phyloP scores from a whole-genome alignment of 2,888 invertebrate species.

The Dendrolimus houi region DNA sequence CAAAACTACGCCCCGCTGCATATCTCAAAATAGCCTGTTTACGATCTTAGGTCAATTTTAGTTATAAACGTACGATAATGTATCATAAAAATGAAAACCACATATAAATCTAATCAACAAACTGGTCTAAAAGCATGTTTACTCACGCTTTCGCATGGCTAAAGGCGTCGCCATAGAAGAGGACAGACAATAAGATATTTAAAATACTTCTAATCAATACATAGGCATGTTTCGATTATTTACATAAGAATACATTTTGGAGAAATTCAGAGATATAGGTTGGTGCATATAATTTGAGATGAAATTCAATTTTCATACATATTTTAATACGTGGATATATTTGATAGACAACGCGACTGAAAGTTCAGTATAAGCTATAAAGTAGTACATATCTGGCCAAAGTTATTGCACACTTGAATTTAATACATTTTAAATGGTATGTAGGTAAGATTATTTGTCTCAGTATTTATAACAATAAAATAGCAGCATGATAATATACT shows the following conservation, averaged over 20 bases:
- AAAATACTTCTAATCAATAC: constrained; percentile 43
- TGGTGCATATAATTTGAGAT: background rate
- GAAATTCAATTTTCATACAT: background rate
- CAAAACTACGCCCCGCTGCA: no score
- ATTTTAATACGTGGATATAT: background rate
- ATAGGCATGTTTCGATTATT: background rate
- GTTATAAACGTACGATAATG: no score
- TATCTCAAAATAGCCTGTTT: no score
- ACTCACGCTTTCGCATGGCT: constrained; percentile 76
- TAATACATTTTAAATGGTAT: no score
- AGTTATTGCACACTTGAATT: no score
- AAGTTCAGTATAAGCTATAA: no score
- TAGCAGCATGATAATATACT: no score
- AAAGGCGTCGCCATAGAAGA: constrained; percentile 71
- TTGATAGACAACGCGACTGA: background rate
- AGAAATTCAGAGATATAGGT: background rate
- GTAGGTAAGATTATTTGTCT: no score
- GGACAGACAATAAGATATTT: constrained; percentile 57
- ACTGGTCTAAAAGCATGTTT: constrained; percentile 58
- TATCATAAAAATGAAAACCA: constrained; percentile 34
- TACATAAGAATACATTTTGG: background rate
- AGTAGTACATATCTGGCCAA: no score
- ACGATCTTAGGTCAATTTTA: no score
- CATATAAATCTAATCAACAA: constrained; percentile 40
- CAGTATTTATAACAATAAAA: no score